Base-by-base conservation (phyloP, 2,113 vertebrate genomes). In the Acrocephalus kingi region DNA sequence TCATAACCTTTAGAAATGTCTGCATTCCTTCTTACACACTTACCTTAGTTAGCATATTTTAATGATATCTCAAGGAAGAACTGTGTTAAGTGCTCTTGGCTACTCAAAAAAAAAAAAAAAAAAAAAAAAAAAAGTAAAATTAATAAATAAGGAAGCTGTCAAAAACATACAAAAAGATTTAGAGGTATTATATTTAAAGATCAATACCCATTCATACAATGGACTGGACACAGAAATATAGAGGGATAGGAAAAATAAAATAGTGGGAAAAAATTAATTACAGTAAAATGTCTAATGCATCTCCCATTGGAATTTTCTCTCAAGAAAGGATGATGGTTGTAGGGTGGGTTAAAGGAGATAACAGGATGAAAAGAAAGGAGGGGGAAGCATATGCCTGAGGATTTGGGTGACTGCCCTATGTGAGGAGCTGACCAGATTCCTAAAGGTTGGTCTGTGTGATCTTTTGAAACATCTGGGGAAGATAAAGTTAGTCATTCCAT, bases 21-120 rank as follows among this genome's bases (percentile, higher is more conserved):
- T 96, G 33, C 74, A 45, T 92, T 96, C 52, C 62, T 56, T 87
- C 72, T 87, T 69, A 74, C 56, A 94, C 77, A 45, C 93, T 94
- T 94, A 96, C 88, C 88, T 98, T 95, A 92, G 27, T 98, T 98
- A 97, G 96, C 90, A 95, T 97, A 97, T 97, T 98, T 97, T 97
- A 97, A 97, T 97, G 72, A 52, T 58, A 92, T 94, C 41, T 91
- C 54, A 93, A 78, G 75, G 84, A 95, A 77, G 58, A 94, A 63
- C n/a, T 89, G 48, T 62, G 45, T 90, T 96, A 97, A 96, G 31
- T 68, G 63, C 64, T 94, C 43, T 64, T 84, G 66, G n/a, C 41
- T 88, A 78, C 68, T 43, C 64, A 76, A 49, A 52, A 52, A 15
- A 14, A 46, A 27, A 52, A 30, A n/a, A 76, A 49, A 52, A 52